Evolutionary conservation across 2,113 vertebrate species (phyloP).

Genomic region (Meriones unguiculatus): DNA sequence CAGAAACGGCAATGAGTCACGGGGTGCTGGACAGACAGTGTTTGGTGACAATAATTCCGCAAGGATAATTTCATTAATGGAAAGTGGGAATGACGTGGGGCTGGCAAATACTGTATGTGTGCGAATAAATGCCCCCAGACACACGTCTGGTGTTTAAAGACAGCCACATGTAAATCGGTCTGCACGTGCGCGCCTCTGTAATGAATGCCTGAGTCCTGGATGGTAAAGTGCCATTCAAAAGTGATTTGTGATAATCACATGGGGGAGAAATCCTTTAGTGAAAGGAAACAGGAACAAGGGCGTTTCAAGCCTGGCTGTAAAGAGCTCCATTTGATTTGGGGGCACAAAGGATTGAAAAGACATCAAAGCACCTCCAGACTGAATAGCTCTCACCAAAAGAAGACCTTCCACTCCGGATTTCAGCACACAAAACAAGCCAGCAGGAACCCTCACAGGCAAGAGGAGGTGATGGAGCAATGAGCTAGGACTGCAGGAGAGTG

Average conservation of each 20-base stretch:
- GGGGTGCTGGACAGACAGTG: slow-evolving; percentile 53
- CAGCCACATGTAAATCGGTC: fast-evolving
- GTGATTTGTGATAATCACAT: slow-evolving; percentile 58
- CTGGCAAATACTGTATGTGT: not conserved
- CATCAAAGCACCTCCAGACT: slow-evolving; percentile 42
- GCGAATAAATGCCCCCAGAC: fast-evolving
- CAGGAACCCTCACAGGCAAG: fast-evolving
- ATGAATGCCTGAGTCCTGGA: not conserved
- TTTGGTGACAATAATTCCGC: slow-evolving; percentile 55
- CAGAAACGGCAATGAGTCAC: slow-evolving; percentile 58
- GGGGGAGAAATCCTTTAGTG: slow-evolving; percentile 12
- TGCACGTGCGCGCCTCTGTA: not conserved
- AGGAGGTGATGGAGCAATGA: not conserved
- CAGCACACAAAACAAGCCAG: not conserved
- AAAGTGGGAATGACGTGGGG: not conserved
- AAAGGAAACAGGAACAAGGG: slow-evolving; percentile 42
- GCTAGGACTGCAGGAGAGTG: not conserved
- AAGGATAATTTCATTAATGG: slow-evolving; percentile 75
- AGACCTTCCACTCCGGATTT: slow-evolving; percentile 29
- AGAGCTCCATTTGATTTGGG: slow-evolving; percentile 71
- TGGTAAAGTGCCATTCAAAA: slow-evolving; percentile 59
- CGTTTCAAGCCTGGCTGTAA: slow-evolving; percentile 24
- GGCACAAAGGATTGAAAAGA: slow-evolving; percentile 67
- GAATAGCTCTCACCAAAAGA: slow-evolving; percentile 1
- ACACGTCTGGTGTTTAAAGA: not conserved